phyloP scores from a whole-genome alignment of 2,113 vertebrate genomes.

The Macquaria australasica region DNA sequence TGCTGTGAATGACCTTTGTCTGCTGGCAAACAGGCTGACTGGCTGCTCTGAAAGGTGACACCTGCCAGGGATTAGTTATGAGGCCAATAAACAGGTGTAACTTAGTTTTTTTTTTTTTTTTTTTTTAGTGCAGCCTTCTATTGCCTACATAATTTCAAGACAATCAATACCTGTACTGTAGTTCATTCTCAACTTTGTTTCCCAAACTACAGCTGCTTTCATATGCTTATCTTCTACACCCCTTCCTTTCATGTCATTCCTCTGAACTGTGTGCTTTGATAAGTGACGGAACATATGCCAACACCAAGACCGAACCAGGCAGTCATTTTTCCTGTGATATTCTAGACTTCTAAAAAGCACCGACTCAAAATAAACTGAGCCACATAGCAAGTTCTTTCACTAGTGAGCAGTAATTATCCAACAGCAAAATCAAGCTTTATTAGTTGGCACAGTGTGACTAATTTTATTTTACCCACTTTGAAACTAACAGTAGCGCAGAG shows the following conservation, averaged over 20 bases:
- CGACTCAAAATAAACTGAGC: background rate
- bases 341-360: background rate
- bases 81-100: constrained; percentile 41
- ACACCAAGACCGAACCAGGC: background rate
- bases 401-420: background rate
- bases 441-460: background rate
- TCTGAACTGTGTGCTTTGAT: background rate
- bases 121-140: background rate
- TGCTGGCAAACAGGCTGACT: constrained; percentile 39
- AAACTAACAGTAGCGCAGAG: background rate
- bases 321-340: background rate
- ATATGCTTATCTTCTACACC: background rate
- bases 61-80: constrained; percentile 41
- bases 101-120: background rate
- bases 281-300: background rate
- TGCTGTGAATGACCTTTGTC: constrained; percentile 46
- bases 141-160: background rate
- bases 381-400: background rate
- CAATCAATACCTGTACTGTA: background rate
- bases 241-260: background rate
- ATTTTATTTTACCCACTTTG: background rate
- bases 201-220: background rate
- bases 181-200: background rate
- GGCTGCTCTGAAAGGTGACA: constrained; percentile 57
- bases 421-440: background rate